A percentile compares a stretch with the other conserved stretches of the same genome.
Conservation (phyloP, 1,140 invertebrate genomes). For the Triops cancriformis region DNA sequence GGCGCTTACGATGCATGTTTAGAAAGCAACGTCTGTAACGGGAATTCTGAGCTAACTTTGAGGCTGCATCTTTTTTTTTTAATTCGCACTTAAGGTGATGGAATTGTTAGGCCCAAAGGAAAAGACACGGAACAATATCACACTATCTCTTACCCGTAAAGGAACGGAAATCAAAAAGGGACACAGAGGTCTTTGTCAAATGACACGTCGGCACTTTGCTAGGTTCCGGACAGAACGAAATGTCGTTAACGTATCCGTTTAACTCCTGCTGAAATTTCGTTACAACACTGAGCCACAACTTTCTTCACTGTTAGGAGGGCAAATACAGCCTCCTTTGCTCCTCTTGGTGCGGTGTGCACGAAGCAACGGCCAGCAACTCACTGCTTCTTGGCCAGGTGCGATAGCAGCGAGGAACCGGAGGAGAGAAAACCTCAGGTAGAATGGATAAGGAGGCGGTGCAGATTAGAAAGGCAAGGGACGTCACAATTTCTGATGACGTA, state of each 20-base stretch:
- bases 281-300: background rate
- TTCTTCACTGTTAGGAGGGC: background rate
- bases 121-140: background rate
- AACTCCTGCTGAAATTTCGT: background rate
- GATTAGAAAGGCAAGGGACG: background rate
- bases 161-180: background rate
- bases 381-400: background rate
- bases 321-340: background rate
- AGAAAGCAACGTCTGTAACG: background rate
- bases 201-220: background rate
- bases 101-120: too few relatives aligned
- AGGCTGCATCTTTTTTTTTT: background rate
- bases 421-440: slow-evolving; percentile 12
- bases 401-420: background rate
- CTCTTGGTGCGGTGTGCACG: slow-evolving; percentile 2
- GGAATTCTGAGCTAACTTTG: background rate
- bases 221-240: background rate
- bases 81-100: background rate
- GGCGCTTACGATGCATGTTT: background rate
- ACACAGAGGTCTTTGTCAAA: background rate
- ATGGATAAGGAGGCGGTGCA: background rate
- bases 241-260: background rate
- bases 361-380: slow-evolving; percentile 4
- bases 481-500: background rate
- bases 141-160: background rate